phyloP scores from a whole-genome alignment of 2,888 invertebrate species.

The Drosophila algonquin region DNA sequence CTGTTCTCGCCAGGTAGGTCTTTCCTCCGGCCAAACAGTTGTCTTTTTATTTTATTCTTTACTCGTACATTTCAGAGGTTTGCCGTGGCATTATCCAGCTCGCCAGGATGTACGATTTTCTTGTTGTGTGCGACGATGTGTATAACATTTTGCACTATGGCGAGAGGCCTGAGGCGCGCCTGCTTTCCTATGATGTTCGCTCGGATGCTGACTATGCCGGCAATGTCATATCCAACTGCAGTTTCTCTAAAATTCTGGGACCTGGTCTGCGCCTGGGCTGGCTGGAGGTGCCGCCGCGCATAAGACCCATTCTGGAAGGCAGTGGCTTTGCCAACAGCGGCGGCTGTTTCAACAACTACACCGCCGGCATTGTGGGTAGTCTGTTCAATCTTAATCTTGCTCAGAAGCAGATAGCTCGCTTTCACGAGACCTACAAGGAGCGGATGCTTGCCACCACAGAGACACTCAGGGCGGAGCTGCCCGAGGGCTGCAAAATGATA shows the following conservation, averaged over 20 bases:
- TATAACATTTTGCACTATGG: conserved; percentile 86
- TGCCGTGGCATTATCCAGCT: conserved; percentile 84
- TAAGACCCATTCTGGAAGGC: conserved; percentile 82
- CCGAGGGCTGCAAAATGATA: conserved; percentile 83
- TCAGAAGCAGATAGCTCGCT: conserved; percentile 84
- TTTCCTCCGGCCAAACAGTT: background rate
- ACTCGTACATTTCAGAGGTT: conserved; percentile 70
- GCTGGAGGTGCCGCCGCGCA: conserved; percentile 85
- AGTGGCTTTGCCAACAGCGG: conserved; percentile 86
- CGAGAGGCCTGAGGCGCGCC: conserved; percentile 84
- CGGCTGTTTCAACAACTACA: conserved; percentile 87
- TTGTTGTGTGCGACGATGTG: conserved; percentile 87
- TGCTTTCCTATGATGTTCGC: conserved; percentile 85
- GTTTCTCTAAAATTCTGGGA: conserved; percentile 87
- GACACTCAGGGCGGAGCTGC: conserved; percentile 83
- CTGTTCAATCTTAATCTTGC: conserved; percentile 85
- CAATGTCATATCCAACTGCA: conserved; percentile 87
- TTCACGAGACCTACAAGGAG: conserved; percentile 83
- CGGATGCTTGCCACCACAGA: conserved; percentile 84
- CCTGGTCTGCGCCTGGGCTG: conserved; percentile 88
- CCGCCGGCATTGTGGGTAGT: conserved; percentile 85
- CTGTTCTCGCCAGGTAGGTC: conserved; percentile 83
- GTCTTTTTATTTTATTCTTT: background rate
- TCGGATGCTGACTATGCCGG: conserved; percentile 83
- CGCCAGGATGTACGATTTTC: conserved; percentile 84